Evolutionary conservation across 2,888 invertebrate species (phyloP), one percentile per base, ranked within the genome.

Genomic region (Oxyscelio sp.): DNA sequence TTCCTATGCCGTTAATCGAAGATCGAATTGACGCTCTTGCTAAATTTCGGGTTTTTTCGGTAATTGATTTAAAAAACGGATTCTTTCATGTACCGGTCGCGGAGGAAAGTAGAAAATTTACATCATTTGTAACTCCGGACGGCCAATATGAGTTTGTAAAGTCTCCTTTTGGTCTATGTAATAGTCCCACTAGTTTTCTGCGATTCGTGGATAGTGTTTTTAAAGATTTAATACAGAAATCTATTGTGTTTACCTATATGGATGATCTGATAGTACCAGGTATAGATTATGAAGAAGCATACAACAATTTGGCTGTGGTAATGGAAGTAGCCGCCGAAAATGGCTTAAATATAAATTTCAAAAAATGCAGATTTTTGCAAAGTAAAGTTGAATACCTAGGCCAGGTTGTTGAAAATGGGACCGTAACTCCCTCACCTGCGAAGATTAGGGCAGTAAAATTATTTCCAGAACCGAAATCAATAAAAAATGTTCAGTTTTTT

Each of bases 401-500:
- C 11, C 87, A 90, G 59, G 58, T 89, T 9, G 86, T 93, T 4
- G 88, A 89, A 79, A 43, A 86, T 15, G 91, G 90, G 0, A 83
- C 70, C 31, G 70, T 92, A 0, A 71, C 75, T 6, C 92, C 92
- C 4, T 87, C 89, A 1, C 61, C 73, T 4, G 61, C 56, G 4
- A 93, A 93, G 63, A 85, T 87, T 0, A 34, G 85, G 15, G 88
- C 90, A 9, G 89, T 92, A 0, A 65, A 70, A 27, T 2, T 17
- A 0, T 56, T 56, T 17, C 31, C 54, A 1, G 54, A 56, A 17
- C 54, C 54, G 1, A 56, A 15, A 48, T 86, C 66, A 4, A 31
- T 79, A 0, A n/a, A n/a, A n/a, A n/a, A n/a, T n/a, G n/a, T n/a
- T n/a, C n/a, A 90, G 89, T 45, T 92, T 93, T 77, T 70, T 75